phyloP scores from a whole-genome alignment of 2,888 invertebrate species.

The Clusia tigrina region DNA sequence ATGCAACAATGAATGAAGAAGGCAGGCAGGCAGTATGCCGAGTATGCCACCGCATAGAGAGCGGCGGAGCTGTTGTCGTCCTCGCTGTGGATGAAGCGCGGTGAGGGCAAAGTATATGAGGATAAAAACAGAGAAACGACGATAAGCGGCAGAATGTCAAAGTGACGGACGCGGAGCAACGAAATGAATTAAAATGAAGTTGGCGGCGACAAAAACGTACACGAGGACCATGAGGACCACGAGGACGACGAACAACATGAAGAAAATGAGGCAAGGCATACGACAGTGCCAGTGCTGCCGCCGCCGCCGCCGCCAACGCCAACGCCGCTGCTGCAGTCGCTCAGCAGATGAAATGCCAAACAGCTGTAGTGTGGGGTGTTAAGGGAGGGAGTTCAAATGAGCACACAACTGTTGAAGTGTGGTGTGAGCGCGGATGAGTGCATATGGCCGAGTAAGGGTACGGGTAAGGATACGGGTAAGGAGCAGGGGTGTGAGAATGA shows the following conservation, averaged over 20 bases:
- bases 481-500: slow-evolving; percentile 32
- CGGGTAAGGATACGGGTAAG: background rate
- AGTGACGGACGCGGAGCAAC: slow-evolving; percentile 36
- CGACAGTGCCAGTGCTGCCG: slow-evolving; percentile 13
- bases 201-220: slow-evolving; percentile 43
- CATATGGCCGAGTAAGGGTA: slow-evolving; percentile 1
- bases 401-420: background rate
- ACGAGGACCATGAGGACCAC: too few relatives aligned
- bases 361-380: slow-evolving; percentile 53
- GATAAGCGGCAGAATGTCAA: slow-evolving; percentile 52
- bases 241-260: slow-evolving; percentile 26
- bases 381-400: slow-evolving; percentile 16
- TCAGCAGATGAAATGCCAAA: slow-evolving; percentile 57
- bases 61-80: too few relatives aligned
- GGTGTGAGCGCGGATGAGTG: slow-evolving; percentile 7
- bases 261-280: too few relatives aligned
- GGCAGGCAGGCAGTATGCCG: background rate
- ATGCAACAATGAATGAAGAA: slow-evolving; percentile 10
- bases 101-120: slow-evolving; percentile 44
- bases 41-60: too few relatives aligned
- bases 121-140: slow-evolving; percentile 62
- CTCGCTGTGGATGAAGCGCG: background rate
- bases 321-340: too few relatives aligned
- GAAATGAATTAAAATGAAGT: slow-evolving; percentile 25
- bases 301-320: too few relatives aligned